Conservation (phyloP, 2,113 vertebrate species). For the Antidorcas marsupialis region DNA sequence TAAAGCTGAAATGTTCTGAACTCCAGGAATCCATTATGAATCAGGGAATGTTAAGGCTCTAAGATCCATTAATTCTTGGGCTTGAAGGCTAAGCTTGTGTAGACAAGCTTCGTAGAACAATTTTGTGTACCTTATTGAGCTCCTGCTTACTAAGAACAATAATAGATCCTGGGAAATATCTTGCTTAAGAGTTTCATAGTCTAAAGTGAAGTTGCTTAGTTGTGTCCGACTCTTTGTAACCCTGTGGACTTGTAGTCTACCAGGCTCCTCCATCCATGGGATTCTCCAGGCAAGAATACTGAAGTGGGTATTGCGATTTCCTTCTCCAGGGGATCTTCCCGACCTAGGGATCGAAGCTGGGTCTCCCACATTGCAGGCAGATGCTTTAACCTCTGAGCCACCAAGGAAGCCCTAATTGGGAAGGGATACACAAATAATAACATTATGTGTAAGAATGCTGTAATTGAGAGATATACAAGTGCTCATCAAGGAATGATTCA, state of each 20-base stretch:
- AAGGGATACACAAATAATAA: background rate
- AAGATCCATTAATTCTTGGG: conserved; percentile 1
- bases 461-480: background rate
- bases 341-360: no score
- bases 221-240: no score
- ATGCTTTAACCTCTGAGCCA: no score
- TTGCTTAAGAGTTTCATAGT: background rate
- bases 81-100: background rate
- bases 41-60: background rate
- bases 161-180: background rate
- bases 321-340: no score
- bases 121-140: background rate
- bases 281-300: no score
- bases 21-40: background rate
- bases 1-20: background rate
- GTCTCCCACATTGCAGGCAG: no score
- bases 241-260: no score
- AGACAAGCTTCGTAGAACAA: background rate
- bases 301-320: no score
- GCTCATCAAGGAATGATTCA: background rate
- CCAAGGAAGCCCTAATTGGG: background rate
- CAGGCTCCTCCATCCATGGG: no score
- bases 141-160: background rate
- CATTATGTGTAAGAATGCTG: background rate
- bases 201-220: background rate